These are phyloP conservation scores for Bombus turneri DNA, from an alignment of 1,140 invertebrate genomes.

Conservation along the genomic window DNA sequence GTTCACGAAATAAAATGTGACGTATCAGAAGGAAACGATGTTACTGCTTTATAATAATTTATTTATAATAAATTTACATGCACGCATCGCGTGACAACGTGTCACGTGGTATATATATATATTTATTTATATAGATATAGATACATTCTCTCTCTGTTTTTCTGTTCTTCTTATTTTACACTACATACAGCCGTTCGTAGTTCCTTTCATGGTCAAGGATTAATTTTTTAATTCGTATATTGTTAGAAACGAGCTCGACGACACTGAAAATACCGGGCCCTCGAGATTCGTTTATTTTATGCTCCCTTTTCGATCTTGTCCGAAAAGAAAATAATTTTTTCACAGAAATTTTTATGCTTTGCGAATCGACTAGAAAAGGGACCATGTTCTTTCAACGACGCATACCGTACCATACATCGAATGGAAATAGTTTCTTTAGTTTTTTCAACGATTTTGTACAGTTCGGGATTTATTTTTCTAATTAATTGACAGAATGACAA, in stretches of 20 bases:
- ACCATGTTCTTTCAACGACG: not conserved
- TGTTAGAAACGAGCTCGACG: slow-evolving; percentile 54
- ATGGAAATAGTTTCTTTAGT: not conserved
- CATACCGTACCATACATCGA: not conserved
- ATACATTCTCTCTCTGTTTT: slow-evolving; percentile 73
- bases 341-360: not conserved
- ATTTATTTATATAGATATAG: slow-evolving; percentile 66
- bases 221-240: slow-evolving; percentile 59
- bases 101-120: slow-evolving; percentile 45
- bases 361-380: not conserved
- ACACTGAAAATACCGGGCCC: slow-evolving; percentile 55
- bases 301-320: slow-evolving; percentile 49
- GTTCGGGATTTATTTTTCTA: not conserved
- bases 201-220: slow-evolving; percentile 73
- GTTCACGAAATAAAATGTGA: not conserved
- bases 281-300: slow-evolving; percentile 33
- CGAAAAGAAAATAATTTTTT: slow-evolving; percentile 29
- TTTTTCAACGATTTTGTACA: not conserved
- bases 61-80: slow-evolving; percentile 81
- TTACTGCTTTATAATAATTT: slow-evolving; percentile 79
- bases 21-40: not conserved
- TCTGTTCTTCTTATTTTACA: slow-evolving; percentile 75
- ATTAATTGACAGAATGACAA: not conserved
- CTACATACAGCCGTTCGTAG: slow-evolving; percentile 74
- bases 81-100: slow-evolving; percentile 58